A percentile compares a stretch with the other conserved stretches of the same genome.
These are phyloP conservation scores for Osmoderma eremita DNA, from an alignment of 2,888 invertebrate genomes.

Conservation along the genomic window DNA sequence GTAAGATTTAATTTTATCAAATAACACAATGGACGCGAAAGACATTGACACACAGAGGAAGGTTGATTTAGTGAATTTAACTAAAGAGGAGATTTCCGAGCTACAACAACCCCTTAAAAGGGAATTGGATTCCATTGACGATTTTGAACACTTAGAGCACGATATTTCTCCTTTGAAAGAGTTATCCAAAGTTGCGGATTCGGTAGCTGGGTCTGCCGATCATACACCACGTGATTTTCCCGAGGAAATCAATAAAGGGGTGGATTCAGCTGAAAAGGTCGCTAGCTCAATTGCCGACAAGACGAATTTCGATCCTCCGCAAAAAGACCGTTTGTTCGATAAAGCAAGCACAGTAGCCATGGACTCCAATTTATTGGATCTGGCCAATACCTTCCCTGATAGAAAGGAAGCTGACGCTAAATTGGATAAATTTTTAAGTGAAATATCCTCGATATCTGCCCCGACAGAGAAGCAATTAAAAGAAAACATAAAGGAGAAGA, in stretches of 20 bases:
- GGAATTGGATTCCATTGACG: constrained; percentile 77
- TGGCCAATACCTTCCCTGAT: constrained; percentile 60
- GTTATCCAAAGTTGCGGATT: constrained; percentile 53
- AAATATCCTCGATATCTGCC: constrained; percentile 47
- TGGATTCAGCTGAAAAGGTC: constrained; percentile 57
- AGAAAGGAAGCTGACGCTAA: constrained; percentile 57
- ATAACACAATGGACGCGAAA: constrained; percentile 22
- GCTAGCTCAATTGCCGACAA: constrained; percentile 52
- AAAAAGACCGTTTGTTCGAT: constrained; percentile 45
- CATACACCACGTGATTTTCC: constrained; percentile 53
- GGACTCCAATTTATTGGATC: constrained; percentile 59
- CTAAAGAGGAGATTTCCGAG: constrained; percentile 11
- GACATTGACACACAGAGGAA: constrained; percentile 15
- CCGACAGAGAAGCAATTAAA: constrained; percentile 48
- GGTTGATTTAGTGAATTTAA: constrained; percentile 14
- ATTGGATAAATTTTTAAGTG: constrained; percentile 57
- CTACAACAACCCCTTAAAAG: constrained; percentile 54
- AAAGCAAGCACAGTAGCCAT: constrained; percentile 50
- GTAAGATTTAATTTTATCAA: constrained; percentile 27
- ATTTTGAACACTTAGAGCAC: constrained; percentile 78
- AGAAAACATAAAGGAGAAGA: constrained; percentile 47
- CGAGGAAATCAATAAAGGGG: constrained; percentile 62
- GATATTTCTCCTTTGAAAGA: constrained; percentile 65
- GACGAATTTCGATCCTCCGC: constrained; percentile 44
- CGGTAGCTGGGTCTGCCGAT: constrained; percentile 49